Evolutionary conservation across 2,888 invertebrate genomes (phyloP).

Genomic region (Hydrotaea cyrtoneurina): DNA sequence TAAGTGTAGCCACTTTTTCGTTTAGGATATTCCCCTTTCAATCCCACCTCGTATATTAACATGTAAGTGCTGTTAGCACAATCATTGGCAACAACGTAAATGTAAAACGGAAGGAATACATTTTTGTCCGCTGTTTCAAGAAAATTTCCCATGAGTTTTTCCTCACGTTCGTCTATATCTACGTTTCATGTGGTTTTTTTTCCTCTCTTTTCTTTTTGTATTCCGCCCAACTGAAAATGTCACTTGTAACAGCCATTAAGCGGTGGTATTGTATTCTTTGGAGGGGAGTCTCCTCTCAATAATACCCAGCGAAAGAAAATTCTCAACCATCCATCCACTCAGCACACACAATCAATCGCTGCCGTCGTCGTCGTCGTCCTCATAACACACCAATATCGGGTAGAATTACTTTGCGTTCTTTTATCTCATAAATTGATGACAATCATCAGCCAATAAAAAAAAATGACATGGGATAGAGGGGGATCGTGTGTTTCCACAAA

Average conservation of each 20-base stretch:
- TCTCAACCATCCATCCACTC: neutral
- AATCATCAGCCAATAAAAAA: conserved; percentile 9
- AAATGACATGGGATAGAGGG: neutral
- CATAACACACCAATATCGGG: conserved; percentile 40
- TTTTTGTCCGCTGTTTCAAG: conserved; percentile 21
- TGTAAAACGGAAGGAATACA: conserved; percentile 18
- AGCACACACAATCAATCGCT: conserved; percentile 19
- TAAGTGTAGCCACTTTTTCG: no score
- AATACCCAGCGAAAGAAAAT: neutral
- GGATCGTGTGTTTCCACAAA: neutral
- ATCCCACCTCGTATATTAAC: neutral
- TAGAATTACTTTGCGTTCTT: conserved; percentile 17
- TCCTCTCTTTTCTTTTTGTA: neutral
- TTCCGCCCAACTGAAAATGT: conserved; percentile 31
- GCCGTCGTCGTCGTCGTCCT: neutral
- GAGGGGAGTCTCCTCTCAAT: conserved; percentile 5
- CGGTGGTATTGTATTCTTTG: neutral
- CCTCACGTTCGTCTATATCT: neutral
- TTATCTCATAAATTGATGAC: conserved; percentile 40
- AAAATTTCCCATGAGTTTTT: conserved; percentile 58
- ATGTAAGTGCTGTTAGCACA: neutral
- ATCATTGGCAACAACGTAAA: neutral
- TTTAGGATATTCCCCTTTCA: no score
- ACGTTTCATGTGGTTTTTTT: no score
- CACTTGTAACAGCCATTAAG: conserved; percentile 51